phyloP scores from a whole-genome alignment of 2,797 vertebrate species.

The Myioborus melanocephalus region DNA sequence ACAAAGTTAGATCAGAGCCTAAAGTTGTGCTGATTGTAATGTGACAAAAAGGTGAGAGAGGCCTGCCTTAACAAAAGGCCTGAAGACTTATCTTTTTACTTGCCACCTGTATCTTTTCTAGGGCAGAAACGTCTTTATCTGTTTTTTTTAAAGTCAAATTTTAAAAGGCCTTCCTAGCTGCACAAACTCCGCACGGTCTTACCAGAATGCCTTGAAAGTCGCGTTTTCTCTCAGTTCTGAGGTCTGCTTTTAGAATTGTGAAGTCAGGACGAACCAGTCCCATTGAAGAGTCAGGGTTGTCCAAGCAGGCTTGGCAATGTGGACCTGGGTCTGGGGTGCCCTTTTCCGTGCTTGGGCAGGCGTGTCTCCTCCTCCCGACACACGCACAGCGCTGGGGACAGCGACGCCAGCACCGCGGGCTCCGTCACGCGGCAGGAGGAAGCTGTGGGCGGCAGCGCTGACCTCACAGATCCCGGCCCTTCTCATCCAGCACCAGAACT shows the following conservation, averaged over 20 bases:
- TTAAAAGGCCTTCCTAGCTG: not conserved
- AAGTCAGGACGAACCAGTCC: not conserved
- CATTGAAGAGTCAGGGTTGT: no score
- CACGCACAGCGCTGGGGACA: rapidly evolving
- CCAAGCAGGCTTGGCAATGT: not conserved
- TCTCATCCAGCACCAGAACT: rapidly evolving
- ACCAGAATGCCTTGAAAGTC: not conserved
- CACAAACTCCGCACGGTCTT: not conserved
- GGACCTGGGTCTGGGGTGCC: not conserved
- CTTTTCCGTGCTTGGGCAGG: rapidly evolving
- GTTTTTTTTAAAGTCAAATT: not conserved
- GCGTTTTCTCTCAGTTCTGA: not conserved
- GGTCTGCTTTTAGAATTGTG: rapidly evolving
- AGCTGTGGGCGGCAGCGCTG: rapidly evolving
- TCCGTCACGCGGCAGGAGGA: rapidly evolving
- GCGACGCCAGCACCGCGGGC: rapidly evolving
- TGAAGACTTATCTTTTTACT: not conserved
- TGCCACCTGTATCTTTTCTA: not conserved
- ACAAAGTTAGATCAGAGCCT: not conserved
- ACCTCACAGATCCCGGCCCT: rapidly evolving
- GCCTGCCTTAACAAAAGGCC: not conserved
- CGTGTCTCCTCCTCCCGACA: rapidly evolving
- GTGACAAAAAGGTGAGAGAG: not conserved
- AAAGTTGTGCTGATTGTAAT: not conserved
- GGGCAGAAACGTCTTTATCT: not conserved